Conservation (phyloP, 2,888 invertebrate species). For the Pimpla rufipes region DNA sequence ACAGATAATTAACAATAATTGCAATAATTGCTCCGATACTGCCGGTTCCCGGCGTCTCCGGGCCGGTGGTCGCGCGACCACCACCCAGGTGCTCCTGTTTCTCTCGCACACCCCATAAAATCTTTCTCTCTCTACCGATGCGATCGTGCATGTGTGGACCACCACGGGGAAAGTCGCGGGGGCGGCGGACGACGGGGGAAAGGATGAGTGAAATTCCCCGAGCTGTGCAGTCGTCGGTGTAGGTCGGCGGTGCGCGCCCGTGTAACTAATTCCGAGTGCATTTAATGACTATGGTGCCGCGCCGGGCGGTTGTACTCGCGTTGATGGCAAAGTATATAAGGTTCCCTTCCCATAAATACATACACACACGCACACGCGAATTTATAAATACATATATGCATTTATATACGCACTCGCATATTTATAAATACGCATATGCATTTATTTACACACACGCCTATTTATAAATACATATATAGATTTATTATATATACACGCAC, state of each 20-base stretch:
- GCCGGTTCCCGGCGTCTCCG: too few species aligned
- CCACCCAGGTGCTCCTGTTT: too few species aligned
- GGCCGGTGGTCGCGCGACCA: too few species aligned
- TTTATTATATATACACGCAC: too few species aligned
- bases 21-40: too few species aligned
- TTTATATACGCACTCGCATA: neutral
- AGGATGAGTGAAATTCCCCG: neutral
- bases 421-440: neutral
- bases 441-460: too few species aligned
- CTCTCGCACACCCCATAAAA: too few species aligned
- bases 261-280: conserved; percentile 77
- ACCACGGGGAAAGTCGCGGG: neutral
- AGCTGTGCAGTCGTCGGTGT: conserved; percentile 26
- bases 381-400: too few species aligned
- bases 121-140: too few species aligned
- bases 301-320: conserved; percentile 46
- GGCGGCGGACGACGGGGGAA: neutral
- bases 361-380: neutral
- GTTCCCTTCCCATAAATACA: conserved; percentile 3
- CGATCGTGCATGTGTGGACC: too few species aligned
- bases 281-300: conserved; percentile 73
- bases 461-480: neutral
- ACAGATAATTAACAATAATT: too few species aligned
- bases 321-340: conserved; percentile 16
- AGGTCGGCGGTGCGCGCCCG: conserved; percentile 61